Evolutionary conservation across 2,888 invertebrate species (phyloP).

Genomic region (Palloptera scutellata): DNA sequence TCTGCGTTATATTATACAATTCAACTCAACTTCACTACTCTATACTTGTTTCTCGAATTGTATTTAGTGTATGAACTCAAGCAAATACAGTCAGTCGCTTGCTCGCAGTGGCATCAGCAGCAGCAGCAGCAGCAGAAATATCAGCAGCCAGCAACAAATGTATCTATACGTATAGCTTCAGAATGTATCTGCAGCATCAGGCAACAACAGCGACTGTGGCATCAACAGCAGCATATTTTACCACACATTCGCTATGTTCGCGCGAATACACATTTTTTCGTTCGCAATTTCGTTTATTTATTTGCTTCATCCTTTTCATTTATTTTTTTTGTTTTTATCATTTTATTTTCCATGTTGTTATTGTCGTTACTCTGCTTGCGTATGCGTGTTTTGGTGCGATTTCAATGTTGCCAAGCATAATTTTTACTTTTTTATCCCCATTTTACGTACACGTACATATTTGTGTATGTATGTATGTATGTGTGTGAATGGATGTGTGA

Average conservation of each 20-base stretch:
- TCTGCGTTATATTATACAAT: not conserved
- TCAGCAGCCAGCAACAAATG: not conserved
- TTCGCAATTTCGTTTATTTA: constrained; percentile 30
- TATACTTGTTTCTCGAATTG: too few relatives aligned
- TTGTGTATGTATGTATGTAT: too few relatives aligned
- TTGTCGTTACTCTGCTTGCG: constrained; percentile 4
- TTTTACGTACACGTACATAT: not conserved
- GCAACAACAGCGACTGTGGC: not conserved
- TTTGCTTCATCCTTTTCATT: constrained; percentile 23
- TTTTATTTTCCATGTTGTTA: constrained; percentile 24
- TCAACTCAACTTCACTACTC: too few relatives aligned
- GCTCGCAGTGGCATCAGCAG: not conserved
- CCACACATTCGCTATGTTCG: constrained; percentile 16
- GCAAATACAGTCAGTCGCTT: too few relatives aligned
- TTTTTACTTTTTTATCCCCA: constrained; percentile 18
- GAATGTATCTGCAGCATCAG: not conserved
- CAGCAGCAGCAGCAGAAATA: constrained; percentile 9
- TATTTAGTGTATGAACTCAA: too few relatives aligned
- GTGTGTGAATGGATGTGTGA: too few relatives aligned
- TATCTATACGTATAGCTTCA: constrained; percentile 13
- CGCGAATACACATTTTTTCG: constrained; percentile 26
- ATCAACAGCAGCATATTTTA: constrained; percentile 10
- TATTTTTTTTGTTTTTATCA: constrained; percentile 13
- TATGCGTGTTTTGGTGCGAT: constrained; percentile 25
- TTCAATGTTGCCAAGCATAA: constrained; percentile 39